Conservation (phyloP, 2,113 vertebrate genomes). For the Balaenoptera acutorostrata region DNA sequence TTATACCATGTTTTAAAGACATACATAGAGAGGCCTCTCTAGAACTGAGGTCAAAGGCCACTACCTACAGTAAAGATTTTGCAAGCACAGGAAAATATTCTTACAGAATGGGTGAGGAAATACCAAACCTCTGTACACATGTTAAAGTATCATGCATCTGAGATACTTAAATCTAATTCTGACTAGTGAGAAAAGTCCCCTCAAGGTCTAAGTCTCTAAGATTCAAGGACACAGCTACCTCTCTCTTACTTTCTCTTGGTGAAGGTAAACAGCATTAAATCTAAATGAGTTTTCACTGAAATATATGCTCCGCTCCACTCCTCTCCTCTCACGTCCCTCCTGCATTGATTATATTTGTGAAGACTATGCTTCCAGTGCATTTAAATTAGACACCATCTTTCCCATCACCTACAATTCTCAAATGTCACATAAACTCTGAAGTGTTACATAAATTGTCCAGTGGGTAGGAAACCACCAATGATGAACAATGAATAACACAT, state of each 20-base stretch:
- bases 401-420: neutral
- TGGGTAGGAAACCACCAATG: neutral
- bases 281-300: slow-evolving; percentile 48
- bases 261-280: slow-evolving; percentile 60
- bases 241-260: neutral
- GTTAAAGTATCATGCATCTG: neutral
- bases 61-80: neutral
- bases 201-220: neutral
- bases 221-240: slow-evolving; percentile 41
- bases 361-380: slow-evolving; percentile 7
- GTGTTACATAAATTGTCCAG: slow-evolving; percentile 39
- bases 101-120: neutral
- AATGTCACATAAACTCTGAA: slow-evolving; percentile 24
- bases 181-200: slow-evolving; percentile 22
- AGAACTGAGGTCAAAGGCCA: slow-evolving; percentile 4
- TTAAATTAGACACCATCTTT: slow-evolving; percentile 30
- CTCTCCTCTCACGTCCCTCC: neutral
- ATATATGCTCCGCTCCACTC: neutral
- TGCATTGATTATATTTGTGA: slow-evolving; percentile 50
- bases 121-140: neutral
- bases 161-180: slow-evolving; percentile 22
- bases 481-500: neutral
- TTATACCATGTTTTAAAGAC: neutral
- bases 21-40: neutral
- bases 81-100: neutral